phyloP scores from a whole-genome alignment of 2,888 invertebrate species.

The Lasioglossum malachurum region DNA sequence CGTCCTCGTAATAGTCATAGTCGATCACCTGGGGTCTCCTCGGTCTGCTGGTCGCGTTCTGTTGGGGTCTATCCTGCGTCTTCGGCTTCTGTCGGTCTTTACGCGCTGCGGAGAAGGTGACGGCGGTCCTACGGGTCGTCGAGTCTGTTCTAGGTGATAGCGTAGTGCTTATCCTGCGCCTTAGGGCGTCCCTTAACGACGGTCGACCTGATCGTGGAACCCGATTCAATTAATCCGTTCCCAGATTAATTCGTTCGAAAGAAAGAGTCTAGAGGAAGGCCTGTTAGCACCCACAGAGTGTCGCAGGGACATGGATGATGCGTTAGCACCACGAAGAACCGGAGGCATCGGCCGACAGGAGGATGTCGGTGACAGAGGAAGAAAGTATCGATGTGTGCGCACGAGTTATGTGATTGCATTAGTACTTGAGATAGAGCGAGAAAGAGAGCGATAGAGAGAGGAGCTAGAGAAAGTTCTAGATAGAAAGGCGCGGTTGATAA shows the following conservation, averaged over 20 bases:
- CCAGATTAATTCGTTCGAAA: not conserved
- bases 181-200: slow-evolving; percentile 76
- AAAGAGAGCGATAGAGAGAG: not conserved
- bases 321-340: slow-evolving; percentile 32
- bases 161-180: slow-evolving; percentile 83
- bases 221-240: slow-evolving; percentile 57
- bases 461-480: not conserved
- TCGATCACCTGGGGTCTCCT: slow-evolving; percentile 84
- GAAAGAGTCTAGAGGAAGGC: slow-evolving; percentile 21
- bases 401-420: slow-evolving; percentile 46
- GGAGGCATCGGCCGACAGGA: slow-evolving; percentile 12
- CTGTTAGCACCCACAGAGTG: slow-evolving; percentile 39
- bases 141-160: slow-evolving; percentile 75
- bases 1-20: slow-evolving; percentile 91
- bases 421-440: slow-evolving; percentile 20
- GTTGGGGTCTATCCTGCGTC: slow-evolving; percentile 48
- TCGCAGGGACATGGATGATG: slow-evolving; percentile 22
- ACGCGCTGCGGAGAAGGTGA: slow-evolving; percentile 62
- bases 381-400: slow-evolving; percentile 30
- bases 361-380: slow-evolving; percentile 21
- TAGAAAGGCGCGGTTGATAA: not conserved
- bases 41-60: slow-evolving; percentile 65
- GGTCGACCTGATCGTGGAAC: slow-evolving; percentile 77
- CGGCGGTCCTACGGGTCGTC: slow-evolving; percentile 56
- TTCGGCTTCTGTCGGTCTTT: slow-evolving; percentile 52